A percentile compares a stretch with the other conserved stretches of the same genome.
phyloP scores from a whole-genome alignment of 2,888 invertebrate species.

The Sphaerophoria rueppellii region DNA sequence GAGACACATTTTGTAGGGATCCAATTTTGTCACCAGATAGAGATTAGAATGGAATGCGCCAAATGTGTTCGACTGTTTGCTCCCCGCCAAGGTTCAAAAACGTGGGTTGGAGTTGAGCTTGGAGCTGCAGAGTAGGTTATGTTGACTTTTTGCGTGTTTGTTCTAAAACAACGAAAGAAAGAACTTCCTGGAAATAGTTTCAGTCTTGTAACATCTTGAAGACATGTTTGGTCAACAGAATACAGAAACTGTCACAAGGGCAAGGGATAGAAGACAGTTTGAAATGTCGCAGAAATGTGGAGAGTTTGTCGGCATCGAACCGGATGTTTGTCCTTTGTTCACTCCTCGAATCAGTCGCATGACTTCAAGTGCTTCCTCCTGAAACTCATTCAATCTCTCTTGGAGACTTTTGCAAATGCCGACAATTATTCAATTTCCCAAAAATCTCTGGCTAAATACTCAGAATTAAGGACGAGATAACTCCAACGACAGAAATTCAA shows the following conservation, averaged over 20 bases:
- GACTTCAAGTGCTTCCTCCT: not conserved
- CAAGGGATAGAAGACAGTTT: not conserved
- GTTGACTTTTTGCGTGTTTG: constrained; percentile 25
- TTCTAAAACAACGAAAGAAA: not conserved
- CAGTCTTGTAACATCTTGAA: not conserved
- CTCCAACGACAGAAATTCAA: not conserved
- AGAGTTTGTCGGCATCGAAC: constrained; percentile 14
- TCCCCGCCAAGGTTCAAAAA: not conserved
- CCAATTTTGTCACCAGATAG: constrained; percentile 6
- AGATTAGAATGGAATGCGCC: constrained; percentile 33
- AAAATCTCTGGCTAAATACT: constrained; percentile 61
- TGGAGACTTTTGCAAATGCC: constrained; percentile 63
- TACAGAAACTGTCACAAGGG: not conserved
- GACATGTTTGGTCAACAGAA: not conserved
- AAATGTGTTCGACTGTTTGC: constrained; percentile 18
- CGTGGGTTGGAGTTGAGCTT: constrained; percentile 5
- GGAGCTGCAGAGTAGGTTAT: constrained; percentile 1
- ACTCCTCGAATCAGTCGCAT: constrained; percentile 55
- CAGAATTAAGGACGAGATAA: constrained; percentile 62
- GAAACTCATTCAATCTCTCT: not conserved
- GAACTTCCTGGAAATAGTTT: constrained; percentile 9
- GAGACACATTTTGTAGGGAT: constrained; percentile 8
- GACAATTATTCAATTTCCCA: constrained; percentile 64
- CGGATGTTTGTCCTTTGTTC: constrained; percentile 51
- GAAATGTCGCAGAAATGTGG: constrained; percentile 28